These are phyloP conservation scores for Xiphias gladius DNA, from an alignment of 2,113 vertebrate genomes.

Conservation along the genomic window DNA sequence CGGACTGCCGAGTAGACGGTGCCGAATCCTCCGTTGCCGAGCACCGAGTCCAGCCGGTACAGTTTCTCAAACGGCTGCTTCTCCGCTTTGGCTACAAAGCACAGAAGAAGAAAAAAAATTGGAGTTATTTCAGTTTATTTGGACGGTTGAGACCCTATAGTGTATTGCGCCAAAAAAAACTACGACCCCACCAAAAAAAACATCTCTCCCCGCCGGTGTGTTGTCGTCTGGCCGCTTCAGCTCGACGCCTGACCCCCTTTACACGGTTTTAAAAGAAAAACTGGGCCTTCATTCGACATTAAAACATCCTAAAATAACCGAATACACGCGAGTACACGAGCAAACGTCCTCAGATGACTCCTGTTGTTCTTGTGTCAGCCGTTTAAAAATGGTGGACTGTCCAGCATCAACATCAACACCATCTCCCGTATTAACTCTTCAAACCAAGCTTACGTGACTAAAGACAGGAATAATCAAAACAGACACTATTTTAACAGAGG, in stretches of 20 bases:
- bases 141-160: background rate
- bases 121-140: background rate
- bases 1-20: conserved; percentile 86
- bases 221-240: no score
- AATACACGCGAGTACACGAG: background rate
- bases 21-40: conserved; percentile 95
- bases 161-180: conserved; percentile 25
- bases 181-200: background rate
- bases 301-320: background rate
- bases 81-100: conserved; percentile 87
- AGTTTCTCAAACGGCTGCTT: conserved; percentile 92
- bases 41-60: conserved; percentile 91
- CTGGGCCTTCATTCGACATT: no score
- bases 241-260: no score
- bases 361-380: background rate
- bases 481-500: background rate
- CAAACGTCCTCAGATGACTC: background rate
- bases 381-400: conserved; percentile 49
- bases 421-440: background rate
- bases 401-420: background rate
- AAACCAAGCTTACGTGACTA: background rate
- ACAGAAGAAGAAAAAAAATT: background rate
- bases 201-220: no score
- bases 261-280: background rate
- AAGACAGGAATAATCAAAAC: background rate